These are phyloP conservation scores for Torymus tubicola DNA, from an alignment of 2,888 invertebrate genomes.

Conservation along the genomic window DNA sequence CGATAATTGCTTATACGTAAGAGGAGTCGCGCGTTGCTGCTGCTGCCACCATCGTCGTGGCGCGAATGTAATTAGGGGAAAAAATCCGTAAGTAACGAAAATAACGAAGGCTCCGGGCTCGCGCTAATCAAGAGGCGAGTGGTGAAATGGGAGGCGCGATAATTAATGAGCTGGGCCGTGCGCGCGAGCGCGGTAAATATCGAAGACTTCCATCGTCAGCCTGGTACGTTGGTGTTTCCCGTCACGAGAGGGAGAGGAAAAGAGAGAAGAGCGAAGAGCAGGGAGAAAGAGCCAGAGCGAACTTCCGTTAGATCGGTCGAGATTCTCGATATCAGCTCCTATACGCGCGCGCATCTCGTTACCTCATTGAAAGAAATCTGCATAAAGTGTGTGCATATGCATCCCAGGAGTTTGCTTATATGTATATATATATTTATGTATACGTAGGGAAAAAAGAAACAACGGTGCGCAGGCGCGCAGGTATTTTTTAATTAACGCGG, in stretches of 20 bases:
- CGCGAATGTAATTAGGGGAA: slow-evolving; percentile 57
- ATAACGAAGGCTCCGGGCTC: slow-evolving; percentile 50
- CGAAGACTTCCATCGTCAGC: slow-evolving; percentile 64
- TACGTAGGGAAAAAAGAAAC: slow-evolving; percentile 17
- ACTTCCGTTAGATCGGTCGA: slow-evolving; percentile 39
- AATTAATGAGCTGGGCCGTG: slow-evolving; percentile 69
- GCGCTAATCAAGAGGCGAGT: slow-evolving; percentile 62
- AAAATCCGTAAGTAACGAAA: slow-evolving; percentile 56
- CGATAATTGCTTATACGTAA: slow-evolving; percentile 40
- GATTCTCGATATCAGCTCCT: slow-evolving; percentile 44
- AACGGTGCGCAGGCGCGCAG: not conserved
- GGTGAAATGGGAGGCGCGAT: slow-evolving; percentile 64
- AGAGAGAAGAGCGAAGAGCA: slow-evolving; percentile 21
- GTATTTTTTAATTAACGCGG: slow-evolving; percentile 47
- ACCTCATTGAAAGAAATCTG: slow-evolving; percentile 31
- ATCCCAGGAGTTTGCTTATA: slow-evolving; percentile 14
- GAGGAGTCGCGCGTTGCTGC: slow-evolving; percentile 18
- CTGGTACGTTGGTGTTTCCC: slow-evolving; percentile 65
- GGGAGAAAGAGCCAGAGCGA: slow-evolving; percentile 32
- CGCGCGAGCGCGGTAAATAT: slow-evolving; percentile 68
- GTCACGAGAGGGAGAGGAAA: slow-evolving; percentile 61
- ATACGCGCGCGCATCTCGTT: slow-evolving; percentile 35
- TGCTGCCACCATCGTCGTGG: not conserved
- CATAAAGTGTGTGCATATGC: slow-evolving; percentile 16
- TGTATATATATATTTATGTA: not conserved